Conservation (phyloP, 2,113 vertebrate genomes). For the Chamaea fasciata region DNA sequence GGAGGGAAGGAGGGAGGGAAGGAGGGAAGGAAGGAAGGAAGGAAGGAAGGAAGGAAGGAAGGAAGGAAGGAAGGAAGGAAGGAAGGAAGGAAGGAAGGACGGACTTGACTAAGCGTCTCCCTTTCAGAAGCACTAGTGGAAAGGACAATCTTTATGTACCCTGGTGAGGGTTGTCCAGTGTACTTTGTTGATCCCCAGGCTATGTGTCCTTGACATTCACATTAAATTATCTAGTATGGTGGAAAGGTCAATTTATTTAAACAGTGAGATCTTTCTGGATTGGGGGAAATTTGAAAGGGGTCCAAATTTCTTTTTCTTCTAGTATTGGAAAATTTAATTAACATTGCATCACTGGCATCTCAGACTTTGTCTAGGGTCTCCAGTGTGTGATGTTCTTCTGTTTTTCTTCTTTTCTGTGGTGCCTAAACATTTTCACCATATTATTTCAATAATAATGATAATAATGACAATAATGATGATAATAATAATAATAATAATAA, state of each 20-base stretch:
- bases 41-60: neutral
- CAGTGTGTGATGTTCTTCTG: neutral
- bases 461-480: neutral
- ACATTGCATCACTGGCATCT: neutral
- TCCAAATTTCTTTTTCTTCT: neutral
- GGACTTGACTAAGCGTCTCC: neutral
- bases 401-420: neutral
- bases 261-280: neutral
- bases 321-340: neutral
- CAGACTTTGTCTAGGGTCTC: neutral
- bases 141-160: neutral
- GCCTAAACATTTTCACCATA: neutral
- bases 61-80: neutral
- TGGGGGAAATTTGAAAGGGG: neutral
- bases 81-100: neutral
- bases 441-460: neutral
- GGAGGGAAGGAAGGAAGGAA: neutral
- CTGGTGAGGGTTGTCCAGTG: neutral
- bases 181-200: neutral
- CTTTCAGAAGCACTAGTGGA: neutral
- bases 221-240: neutral
- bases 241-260: neutral
- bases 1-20: neutral
- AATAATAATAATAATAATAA: no score
- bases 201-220: neutral